Evolutionary conservation across 2,113 vertebrate genomes (phyloP).

Genomic region (Calonectris borealis): DNA sequence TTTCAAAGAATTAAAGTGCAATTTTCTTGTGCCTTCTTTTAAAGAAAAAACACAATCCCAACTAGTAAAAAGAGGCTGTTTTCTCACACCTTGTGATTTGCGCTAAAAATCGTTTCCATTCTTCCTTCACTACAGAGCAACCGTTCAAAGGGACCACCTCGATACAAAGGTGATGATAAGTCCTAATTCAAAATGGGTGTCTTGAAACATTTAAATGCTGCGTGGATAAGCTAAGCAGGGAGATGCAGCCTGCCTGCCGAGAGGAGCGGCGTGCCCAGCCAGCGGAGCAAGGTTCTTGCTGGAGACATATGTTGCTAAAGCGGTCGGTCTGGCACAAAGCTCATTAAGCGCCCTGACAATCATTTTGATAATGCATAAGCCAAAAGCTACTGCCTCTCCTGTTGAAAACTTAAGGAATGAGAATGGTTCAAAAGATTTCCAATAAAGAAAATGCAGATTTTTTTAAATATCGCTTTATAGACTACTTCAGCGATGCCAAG

Average conservation of each 20-base stretch:
- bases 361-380: background rate
- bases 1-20: background rate
- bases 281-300: background rate
- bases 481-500: background rate
- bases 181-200: background rate
- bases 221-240: background rate
- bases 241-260: background rate
- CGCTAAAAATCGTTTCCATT: rapidly evolving
- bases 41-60: background rate
- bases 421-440: background rate
- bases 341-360: background rate
- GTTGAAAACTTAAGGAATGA: background rate
- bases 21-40: background rate
- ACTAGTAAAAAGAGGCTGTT: background rate
- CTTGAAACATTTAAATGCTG: background rate
- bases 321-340: background rate
- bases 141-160: background rate
- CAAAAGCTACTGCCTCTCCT: background rate
- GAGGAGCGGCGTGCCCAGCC: background rate
- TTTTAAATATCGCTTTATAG: background rate
- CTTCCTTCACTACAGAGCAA: background rate
- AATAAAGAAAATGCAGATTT: background rate
- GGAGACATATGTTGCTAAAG: background rate
- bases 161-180: background rate
- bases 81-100: background rate